Base-by-base conservation (phyloP, 1,140 invertebrate genomes). In the Aporrectodea caliginosa region DNA sequence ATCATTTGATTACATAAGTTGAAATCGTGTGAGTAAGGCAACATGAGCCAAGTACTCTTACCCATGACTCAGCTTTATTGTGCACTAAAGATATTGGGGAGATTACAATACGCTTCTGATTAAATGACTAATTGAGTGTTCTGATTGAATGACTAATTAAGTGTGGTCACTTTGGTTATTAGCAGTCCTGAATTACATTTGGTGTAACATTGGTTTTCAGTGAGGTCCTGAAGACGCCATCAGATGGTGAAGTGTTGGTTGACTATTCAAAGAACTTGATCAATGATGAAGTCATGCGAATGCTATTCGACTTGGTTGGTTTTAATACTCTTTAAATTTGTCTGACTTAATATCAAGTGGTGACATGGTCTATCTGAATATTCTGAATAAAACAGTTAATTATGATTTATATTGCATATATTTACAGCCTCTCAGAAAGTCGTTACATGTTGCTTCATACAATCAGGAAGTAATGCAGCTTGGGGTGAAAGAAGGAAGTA, bases 201-300 rank as follows among this genome's bases (percentile, higher is more conserved):
- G n/a, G n/a, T n/a, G n/a, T n/a, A n/a, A n/a, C n/a, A n/a, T 16
- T 82, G 74, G 83, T 84, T 87, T 84, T 83, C 83, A 87, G 94
- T 87, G 87, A 94, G 69, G 91, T 88, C 69, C 83, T 97, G 32
- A 83, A 90, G 16, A 95, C 94, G 6, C 93, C 35, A 30, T 29
- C 93, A 35, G 90, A 92, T 79, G 94, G 95, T 91, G 94, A 94
- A 73, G 69, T 99, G 85, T 90, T 99, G 32, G 84, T 95, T 81
- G 98, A 99, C 90, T 99, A 93, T 88, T 99, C 97, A 16, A 99
- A 99, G 89, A 99, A 99, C 89, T 90, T 96, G 27, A 91, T 99
- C 76, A 92, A 94, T 85, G 91, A 93, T 29, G 92, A 93, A 82
- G 91, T 92, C 0, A 90, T 97, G 82, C 85, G 90, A 1, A 84